A percentile compares a stretch with the other conserved stretches of the same genome.
These are phyloP conservation scores for Pristionchus maxplancki DNA, from an alignment of 2,888 invertebrate species.

Conservation along the genomic window DNA sequence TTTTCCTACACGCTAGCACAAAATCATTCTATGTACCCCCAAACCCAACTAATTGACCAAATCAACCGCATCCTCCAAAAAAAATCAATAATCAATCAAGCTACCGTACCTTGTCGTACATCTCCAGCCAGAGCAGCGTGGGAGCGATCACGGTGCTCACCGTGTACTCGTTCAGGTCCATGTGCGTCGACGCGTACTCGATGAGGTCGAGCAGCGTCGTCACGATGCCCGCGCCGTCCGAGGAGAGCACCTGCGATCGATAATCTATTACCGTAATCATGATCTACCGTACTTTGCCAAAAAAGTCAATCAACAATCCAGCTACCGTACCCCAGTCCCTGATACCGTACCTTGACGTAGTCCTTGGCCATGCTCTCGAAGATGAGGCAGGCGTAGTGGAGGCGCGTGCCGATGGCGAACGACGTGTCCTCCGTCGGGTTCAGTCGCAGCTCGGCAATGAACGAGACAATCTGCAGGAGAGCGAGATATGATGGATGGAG, in stretches of 20 bases:
- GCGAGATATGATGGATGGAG: no score
- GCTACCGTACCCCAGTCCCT: not conserved
- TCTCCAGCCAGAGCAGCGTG: conserved; percentile 67
- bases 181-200: not conserved
- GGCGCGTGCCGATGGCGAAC: conserved; percentile 47
- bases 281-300: no score
- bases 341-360: conserved; percentile 55
- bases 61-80: no score
- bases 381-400: conserved; percentile 64
- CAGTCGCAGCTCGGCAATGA: not conserved
- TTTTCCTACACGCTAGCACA: no score
- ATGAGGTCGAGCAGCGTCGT: conserved; percentile 40
- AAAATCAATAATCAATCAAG: not conserved
- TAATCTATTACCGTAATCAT: not conserved
- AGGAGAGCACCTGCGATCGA: conserved; percentile 1
- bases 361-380: conserved; percentile 63
- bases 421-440: not conserved
- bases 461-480: not conserved
- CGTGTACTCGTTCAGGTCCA: not conserved
- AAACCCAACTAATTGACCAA: no score
- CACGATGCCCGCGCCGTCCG: conserved; percentile 24
- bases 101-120: conserved; percentile 62
- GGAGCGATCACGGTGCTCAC: conserved; percentile 56
- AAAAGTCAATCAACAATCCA: not conserved
- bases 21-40: no score